Evolutionary conservation across 2,888 invertebrate genomes (phyloP).

Genomic region (Romanomermis culicivorax): DNA sequence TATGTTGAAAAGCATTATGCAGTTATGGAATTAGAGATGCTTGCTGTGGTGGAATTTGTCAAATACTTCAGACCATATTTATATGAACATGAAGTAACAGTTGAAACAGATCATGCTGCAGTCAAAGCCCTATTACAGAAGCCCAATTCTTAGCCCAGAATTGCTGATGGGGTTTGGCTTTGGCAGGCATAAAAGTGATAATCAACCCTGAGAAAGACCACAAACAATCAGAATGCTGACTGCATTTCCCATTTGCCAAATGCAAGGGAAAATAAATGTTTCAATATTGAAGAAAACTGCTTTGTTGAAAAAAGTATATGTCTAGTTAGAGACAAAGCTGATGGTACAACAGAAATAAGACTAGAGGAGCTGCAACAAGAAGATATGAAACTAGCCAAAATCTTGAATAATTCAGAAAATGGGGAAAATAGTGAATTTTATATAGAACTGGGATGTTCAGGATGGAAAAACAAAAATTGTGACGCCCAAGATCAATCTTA

Average conservation of each 20-base stretch:
- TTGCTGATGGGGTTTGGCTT: conserved; percentile 31
- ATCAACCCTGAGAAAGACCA: background rate
- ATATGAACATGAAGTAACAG: conserved; percentile 22
- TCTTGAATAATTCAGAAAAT: too few relatives aligned
- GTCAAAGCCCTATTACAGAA: conserved; percentile 32
- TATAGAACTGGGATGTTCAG: background rate
- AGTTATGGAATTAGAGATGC: conserved; percentile 29
- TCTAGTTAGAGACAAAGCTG: too few relatives aligned
- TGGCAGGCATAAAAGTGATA: conserved; percentile 27
- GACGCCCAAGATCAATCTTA: background rate
- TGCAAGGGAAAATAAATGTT: background rate
- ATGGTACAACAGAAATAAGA: too few relatives aligned
- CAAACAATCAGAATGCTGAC: conserved; percentile 28
- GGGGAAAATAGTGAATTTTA: background rate
- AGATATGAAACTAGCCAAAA: too few relatives aligned
- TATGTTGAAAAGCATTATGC: conserved; percentile 27
- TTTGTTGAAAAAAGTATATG: background rate
- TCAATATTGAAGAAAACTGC: background rate
- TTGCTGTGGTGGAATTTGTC: conserved; percentile 25
- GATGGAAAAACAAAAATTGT: background rate
- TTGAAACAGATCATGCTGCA: conserved; percentile 32
- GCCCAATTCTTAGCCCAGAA: conserved; percentile 30
- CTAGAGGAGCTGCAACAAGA: too few relatives aligned
- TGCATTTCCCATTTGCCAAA: conserved; percentile 22
- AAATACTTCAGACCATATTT: conserved; percentile 30